Evolutionary conservation across 2,888 invertebrate species (phyloP).

Genomic region (Thyatira batis): DNA sequence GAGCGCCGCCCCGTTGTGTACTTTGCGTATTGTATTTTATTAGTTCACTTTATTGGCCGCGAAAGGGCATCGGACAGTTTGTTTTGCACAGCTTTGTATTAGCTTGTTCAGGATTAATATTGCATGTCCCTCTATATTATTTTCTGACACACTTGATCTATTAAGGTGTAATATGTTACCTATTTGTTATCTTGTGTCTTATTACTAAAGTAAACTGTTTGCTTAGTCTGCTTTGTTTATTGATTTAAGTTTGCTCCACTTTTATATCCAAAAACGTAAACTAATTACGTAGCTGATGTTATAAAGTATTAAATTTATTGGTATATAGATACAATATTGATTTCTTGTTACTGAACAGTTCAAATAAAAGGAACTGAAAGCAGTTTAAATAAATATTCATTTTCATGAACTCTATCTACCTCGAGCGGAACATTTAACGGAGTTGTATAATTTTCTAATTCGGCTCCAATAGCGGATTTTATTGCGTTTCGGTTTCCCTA

Average conservation of each 20-base stretch:
- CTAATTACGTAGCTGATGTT: too few relatives aligned
- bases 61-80: conserved; percentile 52
- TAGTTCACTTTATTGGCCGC: conserved; percentile 62
- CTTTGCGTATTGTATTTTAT: conserved; percentile 68
- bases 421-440: conserved; percentile 28
- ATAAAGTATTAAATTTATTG: too few relatives aligned
- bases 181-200: too few relatives aligned
- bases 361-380: neutral
- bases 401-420: conserved; percentile 20
- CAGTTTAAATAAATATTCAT: conserved; percentile 14
- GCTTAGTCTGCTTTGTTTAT: too few relatives aligned
- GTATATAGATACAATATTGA: neutral
- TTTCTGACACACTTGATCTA: neutral
- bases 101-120: conserved; percentile 11
- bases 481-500: conserved; percentile 72
- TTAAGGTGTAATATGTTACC: too few relatives aligned
- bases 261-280: neutral
- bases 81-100: conserved; percentile 24
- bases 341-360: neutral
- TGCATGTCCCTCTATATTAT: conserved; percentile 7
- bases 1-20: conserved; percentile 59
- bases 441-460: conserved; percentile 70
- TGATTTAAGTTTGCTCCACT: too few relatives aligned
- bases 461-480: conserved; percentile 63
- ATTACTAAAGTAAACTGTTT: too few relatives aligned